Conservation (phyloP, 1,140 invertebrate species). For the Limonius californicus region DNA sequence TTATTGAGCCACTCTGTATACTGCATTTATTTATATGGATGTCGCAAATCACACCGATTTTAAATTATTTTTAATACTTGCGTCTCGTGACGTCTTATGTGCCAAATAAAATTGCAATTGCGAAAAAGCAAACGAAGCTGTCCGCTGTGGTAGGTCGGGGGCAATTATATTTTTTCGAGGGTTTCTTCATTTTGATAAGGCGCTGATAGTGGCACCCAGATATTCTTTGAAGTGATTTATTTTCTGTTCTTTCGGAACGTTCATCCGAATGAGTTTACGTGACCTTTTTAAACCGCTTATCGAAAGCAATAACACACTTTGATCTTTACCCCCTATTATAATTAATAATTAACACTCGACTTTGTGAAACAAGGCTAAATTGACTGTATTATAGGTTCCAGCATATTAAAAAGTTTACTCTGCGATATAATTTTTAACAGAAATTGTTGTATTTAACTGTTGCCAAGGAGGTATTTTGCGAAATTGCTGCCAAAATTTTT, state of each 20-base stretch:
- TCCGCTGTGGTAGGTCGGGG: neutral
- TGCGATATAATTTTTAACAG: no score
- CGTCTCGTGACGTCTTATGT: neutral
- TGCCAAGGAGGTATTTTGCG: no score
- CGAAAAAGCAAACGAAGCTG: neutral
- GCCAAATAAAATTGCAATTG: neutral
- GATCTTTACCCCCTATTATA: conserved; percentile 7
- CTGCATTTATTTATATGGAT: neutral
- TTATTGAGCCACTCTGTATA: neutral
- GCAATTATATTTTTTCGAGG: neutral
- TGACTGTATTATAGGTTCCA: neutral
- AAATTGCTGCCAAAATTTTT: no score
- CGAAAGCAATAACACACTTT: conserved; percentile 10
- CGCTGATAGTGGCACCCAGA: neutral
- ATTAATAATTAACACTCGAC: conserved; percentile 7
- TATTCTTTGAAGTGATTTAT: neutral
- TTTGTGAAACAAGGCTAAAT: conserved; percentile 1
- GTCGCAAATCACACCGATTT: neutral
- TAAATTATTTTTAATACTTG: neutral
- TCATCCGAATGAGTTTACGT: conserved; percentile 1
- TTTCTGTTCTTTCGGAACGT: neutral
- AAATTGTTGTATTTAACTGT: no score
- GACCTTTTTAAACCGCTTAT: neutral
- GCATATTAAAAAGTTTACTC: no score
- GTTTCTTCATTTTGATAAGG: neutral